Percentiles rank a stretch among this genome's conserved stretches.
Conservation (phyloP, 2,113 vertebrate genomes). For the Lepus timidus region DNA sequence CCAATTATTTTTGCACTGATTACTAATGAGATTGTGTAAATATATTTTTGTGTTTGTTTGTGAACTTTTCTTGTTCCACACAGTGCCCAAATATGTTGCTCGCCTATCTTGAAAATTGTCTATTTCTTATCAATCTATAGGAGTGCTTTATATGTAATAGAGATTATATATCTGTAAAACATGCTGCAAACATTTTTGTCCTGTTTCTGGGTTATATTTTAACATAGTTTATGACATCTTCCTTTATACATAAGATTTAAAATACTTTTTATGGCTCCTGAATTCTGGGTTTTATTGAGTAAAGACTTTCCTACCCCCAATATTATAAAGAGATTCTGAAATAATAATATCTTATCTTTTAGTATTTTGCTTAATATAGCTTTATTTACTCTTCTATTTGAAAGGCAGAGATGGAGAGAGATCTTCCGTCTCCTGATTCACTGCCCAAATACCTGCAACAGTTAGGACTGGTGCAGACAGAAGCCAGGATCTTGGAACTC, state of each 20-base stretch:
- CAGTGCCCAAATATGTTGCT: neutral
- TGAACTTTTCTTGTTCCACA: neutral
- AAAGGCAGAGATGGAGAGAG: too few species aligned
- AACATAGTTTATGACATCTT: slow-evolving; percentile 13
- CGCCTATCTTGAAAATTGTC: neutral
- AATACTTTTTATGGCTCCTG: neutral
- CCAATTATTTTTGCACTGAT: neutral
- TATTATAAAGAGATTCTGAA: slow-evolving; percentile 23
- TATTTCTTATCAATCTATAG: neutral
- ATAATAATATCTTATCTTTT: neutral
- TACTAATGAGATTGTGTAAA: neutral
- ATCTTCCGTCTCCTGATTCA: too few species aligned
- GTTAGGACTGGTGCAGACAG: too few species aligned
- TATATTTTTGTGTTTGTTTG: neutral
- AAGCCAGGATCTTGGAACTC: too few species aligned
- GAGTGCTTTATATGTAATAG: neutral
- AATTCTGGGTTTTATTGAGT: neutral
- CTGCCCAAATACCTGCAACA: too few species aligned
- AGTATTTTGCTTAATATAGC: neutral
- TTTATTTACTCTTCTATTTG: slow-evolving; percentile 7
- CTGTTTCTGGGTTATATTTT: neutral
- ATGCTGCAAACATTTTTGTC: neutral
- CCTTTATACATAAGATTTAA: neutral
- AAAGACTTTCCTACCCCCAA: neutral
- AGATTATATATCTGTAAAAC: neutral